Evolutionary conservation across 1,140 invertebrate species (phyloP).

Genomic region (Ptiloglossa arizonensis): DNA sequence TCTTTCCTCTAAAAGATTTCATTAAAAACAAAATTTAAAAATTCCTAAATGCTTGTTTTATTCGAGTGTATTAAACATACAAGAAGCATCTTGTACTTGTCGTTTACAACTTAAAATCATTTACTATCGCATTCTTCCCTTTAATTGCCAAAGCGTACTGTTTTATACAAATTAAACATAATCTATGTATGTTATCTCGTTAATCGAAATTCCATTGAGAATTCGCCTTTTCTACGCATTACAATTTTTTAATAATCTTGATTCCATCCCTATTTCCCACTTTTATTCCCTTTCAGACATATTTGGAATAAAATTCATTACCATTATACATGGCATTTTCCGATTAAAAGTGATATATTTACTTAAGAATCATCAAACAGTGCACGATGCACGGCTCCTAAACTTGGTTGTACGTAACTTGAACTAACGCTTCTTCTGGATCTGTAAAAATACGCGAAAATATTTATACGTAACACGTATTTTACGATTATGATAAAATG

Average conservation of each 20-base stretch:
- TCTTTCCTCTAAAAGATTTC: not conserved
- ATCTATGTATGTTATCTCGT: slow-evolving; percentile 41
- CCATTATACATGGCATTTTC: slow-evolving; percentile 42
- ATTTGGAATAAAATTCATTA: slow-evolving; percentile 40
- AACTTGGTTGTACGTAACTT: slow-evolving; percentile 78
- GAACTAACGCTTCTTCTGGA: slow-evolving; percentile 75
- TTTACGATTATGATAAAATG: not conserved
- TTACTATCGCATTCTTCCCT: slow-evolving; percentile 12
- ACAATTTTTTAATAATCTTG: not conserved
- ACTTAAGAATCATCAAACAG: slow-evolving; percentile 76
- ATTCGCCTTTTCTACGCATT: not conserved
- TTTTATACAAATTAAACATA: slow-evolving; percentile 49
- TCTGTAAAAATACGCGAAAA: slow-evolving; percentile 52
- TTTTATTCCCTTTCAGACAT: slow-evolving; percentile 15
- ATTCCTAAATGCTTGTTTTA: slow-evolving; percentile 53
- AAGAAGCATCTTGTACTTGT: slow-evolving; percentile 42
- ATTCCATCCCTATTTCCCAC: not conserved
- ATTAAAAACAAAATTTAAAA: slow-evolving; percentile 34
- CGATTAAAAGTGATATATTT: slow-evolving; percentile 30
- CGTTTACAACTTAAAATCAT: slow-evolving; percentile 19
- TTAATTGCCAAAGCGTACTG: slow-evolving; percentile 7
- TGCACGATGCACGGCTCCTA: slow-evolving; percentile 79
- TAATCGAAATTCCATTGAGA: slow-evolving; percentile 41
- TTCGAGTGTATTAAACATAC: slow-evolving; percentile 58
- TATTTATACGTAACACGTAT: not conserved